Base-by-base conservation (phyloP, 2,113 vertebrate species). In the Talpa occidentalis region DNA sequence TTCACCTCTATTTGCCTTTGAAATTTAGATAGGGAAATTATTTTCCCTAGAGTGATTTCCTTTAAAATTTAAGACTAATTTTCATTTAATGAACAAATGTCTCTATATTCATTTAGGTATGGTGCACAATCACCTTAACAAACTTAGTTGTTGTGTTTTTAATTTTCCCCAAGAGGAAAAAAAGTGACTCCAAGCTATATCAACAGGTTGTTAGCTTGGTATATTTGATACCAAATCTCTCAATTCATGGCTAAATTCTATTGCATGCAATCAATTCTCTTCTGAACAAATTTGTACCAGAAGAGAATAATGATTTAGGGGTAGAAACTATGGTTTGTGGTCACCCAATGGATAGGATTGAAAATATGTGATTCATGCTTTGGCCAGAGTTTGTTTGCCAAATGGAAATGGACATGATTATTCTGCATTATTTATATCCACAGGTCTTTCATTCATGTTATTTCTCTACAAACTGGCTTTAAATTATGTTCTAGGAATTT, bases 291-390 rank as follows among this genome's bases (percentile, higher is more conserved):
- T 82, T 77, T 82, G 22, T 2, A 62, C 52, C 56, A 69, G 30
- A 76, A 77, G 2, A 3, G 42, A 60, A 2, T 86, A 49, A 67
- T 12, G 24, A 42, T 47, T 42, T 79, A 28, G 8, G 24, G 16
- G 21, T 49, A 30, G 85, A 83, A 87, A 28, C 10, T 56, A 40
- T 78, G 42, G 35, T 37, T 30, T 93, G 60, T 52, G 47, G 49
- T 82, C 81, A 91, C 35, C 78, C 15, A 85, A 8, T 52, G 10
- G 16, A 22, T 37, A 69, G 7, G 24, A 35, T 9, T 73, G 59
- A 77, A 88, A 94, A 66, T 74, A 60, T 5, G 6, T 56, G n/a
- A 40, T 83, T 70, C 15, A 89, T 47, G 24, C 79, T 94, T 88
- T 82, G 73, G 47, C 16, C 44, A 21, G 59, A 49, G 17, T 80